Conservation (phyloP, 1,140 invertebrate species). For the Lepeophtheirus salmonis region DNA sequence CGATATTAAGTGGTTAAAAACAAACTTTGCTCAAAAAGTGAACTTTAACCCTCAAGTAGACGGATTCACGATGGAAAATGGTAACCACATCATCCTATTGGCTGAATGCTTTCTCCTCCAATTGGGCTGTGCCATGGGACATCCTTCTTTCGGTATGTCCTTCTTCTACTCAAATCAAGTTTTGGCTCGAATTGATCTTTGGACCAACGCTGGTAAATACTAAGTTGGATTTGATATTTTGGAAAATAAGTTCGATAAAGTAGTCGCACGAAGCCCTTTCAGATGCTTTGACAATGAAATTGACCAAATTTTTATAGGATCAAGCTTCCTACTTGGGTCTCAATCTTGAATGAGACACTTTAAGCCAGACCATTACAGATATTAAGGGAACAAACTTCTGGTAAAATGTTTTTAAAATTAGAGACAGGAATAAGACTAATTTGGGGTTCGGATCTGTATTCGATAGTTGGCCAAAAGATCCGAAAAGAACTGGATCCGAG, state of each 20-base stretch:
- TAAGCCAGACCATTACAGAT: constrained; percentile 94
- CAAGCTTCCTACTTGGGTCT: constrained; percentile 84
- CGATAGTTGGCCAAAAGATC: too few relatives aligned
- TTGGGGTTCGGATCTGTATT: too few relatives aligned
- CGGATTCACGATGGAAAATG: constrained; percentile 69
- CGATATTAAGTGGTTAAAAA: constrained; percentile 84
- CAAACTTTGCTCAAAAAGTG: constrained; percentile 67
- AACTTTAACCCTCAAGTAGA: constrained; percentile 80
- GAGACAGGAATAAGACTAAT: too few relatives aligned
- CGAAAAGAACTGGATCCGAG: too few relatives aligned
- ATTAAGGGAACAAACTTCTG: too few relatives aligned
- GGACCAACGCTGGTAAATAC: constrained; percentile 71
- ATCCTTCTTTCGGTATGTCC: constrained; percentile 98
- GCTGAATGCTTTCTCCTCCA: constrained; percentile 95
- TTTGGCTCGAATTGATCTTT: constrained; percentile 93
- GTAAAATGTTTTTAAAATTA: too few relatives aligned
- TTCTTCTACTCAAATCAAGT: constrained; percentile 97
- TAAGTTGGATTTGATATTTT: constrained; percentile 72
- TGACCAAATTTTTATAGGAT: constrained; percentile 68
- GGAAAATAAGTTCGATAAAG: constrained; percentile 92
- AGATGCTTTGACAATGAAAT: constrained; percentile 85
- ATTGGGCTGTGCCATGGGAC: constrained; percentile 93
- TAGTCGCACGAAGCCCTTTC: constrained; percentile 91
- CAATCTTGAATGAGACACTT: constrained; percentile 69
- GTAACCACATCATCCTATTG: constrained; percentile 78